Percentiles rank a stretch among this genome's conserved stretches.
Evolutionary conservation across 2,888 invertebrate species (phyloP).

Genomic region (Blera fallax): DNA sequence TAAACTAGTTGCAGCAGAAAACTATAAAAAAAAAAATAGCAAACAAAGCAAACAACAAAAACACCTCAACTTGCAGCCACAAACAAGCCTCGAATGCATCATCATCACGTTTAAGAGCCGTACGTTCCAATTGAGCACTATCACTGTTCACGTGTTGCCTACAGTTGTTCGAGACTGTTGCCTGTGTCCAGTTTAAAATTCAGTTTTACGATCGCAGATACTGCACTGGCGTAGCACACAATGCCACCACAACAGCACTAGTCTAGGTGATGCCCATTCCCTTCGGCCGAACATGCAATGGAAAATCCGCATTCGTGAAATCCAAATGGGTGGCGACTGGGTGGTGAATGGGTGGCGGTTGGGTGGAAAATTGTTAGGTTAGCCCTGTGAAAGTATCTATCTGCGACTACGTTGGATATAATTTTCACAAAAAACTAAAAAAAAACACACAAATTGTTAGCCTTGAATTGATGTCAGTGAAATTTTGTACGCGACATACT

Average conservation of each 20-base stretch:
- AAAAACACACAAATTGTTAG: not conserved
- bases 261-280: not conserved
- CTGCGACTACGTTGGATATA: not conserved
- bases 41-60: not conserved
- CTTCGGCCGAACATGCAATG: not conserved
- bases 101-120: slow-evolving; percentile 56
- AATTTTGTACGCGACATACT: slow-evolving; percentile 41
- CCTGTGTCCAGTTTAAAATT: slow-evolving; percentile 7
- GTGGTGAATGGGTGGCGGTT: not conserved
- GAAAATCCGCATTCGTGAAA: not conserved
- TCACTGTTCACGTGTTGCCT: slow-evolving; percentile 54
- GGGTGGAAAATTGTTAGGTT: not conserved
- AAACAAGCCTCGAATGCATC: not conserved
- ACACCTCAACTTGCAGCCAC: not conserved
- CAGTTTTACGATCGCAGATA: not conserved
- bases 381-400: not conserved
- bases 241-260: not conserved
- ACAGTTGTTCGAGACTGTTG: slow-evolving; percentile 9
- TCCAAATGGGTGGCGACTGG: not conserved
- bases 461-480: slow-evolving; percentile 45
- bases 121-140: slow-evolving; percentile 36
- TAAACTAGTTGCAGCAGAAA: not conserved
- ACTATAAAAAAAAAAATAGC: not conserved
- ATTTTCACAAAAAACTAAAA: not conserved
- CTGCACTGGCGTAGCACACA: not conserved